phyloP scores from a whole-genome alignment of 2,797 vertebrate genomes.

The Gobio occitaniae region DNA sequence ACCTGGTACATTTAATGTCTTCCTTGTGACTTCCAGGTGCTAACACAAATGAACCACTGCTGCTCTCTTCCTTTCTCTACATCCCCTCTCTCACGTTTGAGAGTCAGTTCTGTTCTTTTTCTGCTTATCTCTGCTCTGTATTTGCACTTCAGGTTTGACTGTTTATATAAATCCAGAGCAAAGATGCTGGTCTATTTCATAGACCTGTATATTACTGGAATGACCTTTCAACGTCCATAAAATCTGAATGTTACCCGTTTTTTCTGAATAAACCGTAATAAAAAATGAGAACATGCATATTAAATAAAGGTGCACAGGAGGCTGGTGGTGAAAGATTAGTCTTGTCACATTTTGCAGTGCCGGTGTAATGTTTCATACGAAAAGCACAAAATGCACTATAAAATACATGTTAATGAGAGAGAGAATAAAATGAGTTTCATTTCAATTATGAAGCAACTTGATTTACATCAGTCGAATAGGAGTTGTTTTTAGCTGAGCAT shows the following conservation, averaged over 20 bases:
- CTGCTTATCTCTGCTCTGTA: background rate
- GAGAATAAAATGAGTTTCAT: background rate
- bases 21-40: slow-evolving; percentile 60
- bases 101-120: slow-evolving; percentile 12
- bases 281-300: slow-evolving; percentile 9
- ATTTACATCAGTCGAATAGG: background rate
- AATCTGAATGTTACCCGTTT: background rate
- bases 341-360: slow-evolving; percentile 23
- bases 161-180: slow-evolving; percentile 1
- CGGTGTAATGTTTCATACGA: slow-evolving; percentile 6
- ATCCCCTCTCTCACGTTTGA: background rate
- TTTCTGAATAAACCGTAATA: background rate
- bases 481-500: background rate
- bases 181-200: background rate
- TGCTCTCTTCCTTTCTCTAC: background rate
- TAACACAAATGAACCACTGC: background rate
- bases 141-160: background rate
- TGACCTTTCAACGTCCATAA: slow-evolving; percentile 9
- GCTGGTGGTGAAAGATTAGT: slow-evolving; percentile 26
- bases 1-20: slow-evolving; percentile 44
- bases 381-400: slow-evolving; percentile 13
- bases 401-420: background rate
- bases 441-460: background rate
- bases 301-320: slow-evolving; percentile 27
- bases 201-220: background rate